Conservation (phyloP, 2,113 vertebrate species). For the Malaclemys terrapin region DNA sequence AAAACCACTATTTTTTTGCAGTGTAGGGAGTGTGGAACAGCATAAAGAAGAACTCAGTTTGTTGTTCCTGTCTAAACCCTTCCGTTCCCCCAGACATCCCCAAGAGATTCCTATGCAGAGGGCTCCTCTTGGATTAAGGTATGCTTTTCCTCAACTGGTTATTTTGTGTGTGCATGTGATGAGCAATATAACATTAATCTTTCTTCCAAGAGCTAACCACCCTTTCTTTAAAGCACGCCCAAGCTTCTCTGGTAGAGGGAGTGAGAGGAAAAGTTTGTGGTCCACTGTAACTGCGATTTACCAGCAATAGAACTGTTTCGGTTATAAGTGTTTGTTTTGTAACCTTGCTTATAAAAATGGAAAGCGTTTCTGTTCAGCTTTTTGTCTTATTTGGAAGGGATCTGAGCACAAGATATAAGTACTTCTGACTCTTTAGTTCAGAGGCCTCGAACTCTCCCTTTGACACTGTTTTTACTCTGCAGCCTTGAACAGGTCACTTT, state of each 20-base stretch:
- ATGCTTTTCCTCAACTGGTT: not conserved
- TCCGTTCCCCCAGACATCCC: not conserved
- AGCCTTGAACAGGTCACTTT: not conserved
- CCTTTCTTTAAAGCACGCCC: not conserved
- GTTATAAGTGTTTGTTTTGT: not conserved
- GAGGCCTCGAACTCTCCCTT: not conserved
- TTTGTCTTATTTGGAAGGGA: not conserved
- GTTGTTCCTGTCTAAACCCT: not conserved
- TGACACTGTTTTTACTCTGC: not conserved
- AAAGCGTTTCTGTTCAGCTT: not conserved
- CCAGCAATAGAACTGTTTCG: not conserved
- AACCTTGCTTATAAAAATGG: not conserved
- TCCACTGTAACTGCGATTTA: not conserved
- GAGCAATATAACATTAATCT: not conserved
- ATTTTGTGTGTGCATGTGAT: fast-evolving
- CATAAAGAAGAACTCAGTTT: not conserved
- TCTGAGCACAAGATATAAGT: not conserved
- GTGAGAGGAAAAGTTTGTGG: not conserved
- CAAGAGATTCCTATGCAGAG: not conserved
- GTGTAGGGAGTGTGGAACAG: not conserved
- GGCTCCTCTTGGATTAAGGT: not conserved
- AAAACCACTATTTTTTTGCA: not conserved
- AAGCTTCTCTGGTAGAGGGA: not conserved
- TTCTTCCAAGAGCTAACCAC: not conserved
- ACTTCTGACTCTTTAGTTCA: not conserved